Percentiles rank a stretch among this genome's conserved stretches.
phyloP scores from a whole-genome alignment of 2,113 vertebrate genomes.

The Addax nasomaculatus region DNA sequence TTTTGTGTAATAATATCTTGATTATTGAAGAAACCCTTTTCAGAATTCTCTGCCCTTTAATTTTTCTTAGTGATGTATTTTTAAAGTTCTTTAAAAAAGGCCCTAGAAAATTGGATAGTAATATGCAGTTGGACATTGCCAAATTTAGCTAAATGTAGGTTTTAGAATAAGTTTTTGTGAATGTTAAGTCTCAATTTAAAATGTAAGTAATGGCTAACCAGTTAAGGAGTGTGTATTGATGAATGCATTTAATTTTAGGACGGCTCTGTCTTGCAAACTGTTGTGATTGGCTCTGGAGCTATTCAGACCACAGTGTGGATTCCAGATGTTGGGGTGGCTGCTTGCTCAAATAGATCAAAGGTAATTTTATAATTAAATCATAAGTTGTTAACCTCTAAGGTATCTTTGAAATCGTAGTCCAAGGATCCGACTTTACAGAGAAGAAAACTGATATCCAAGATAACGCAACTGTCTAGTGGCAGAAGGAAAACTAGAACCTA shows the following conservation, averaged over 20 bases:
- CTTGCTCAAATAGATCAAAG: constrained; percentile 98
- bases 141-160: neutral
- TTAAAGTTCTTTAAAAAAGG: neutral
- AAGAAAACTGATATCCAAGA: neutral
- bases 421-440: neutral
- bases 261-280: constrained; percentile 93
- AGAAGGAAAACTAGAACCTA: neutral
- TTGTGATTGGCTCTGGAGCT: constrained; percentile 94
- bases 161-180: constrained; percentile 33
- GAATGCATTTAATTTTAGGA: constrained; percentile 82
- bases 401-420: neutral
- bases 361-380: constrained; percentile 68
- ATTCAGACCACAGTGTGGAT: constrained; percentile 96
- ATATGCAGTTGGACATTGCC: neutral
- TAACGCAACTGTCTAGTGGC: neutral
- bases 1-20: neutral
- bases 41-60: neutral
- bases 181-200: neutral
- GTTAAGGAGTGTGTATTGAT: constrained; percentile 38
- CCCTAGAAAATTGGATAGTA: neutral
- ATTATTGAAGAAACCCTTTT: neutral
- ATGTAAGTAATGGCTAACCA: neutral
- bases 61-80: constrained; percentile 20
- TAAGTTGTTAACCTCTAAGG: neutral
- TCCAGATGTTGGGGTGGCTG: constrained; percentile 95